A percentile compares a stretch with the other conserved stretches of the same genome.
phyloP scores from a whole-genome alignment of 2,888 invertebrate genomes.

The Ferrisia virgata region DNA sequence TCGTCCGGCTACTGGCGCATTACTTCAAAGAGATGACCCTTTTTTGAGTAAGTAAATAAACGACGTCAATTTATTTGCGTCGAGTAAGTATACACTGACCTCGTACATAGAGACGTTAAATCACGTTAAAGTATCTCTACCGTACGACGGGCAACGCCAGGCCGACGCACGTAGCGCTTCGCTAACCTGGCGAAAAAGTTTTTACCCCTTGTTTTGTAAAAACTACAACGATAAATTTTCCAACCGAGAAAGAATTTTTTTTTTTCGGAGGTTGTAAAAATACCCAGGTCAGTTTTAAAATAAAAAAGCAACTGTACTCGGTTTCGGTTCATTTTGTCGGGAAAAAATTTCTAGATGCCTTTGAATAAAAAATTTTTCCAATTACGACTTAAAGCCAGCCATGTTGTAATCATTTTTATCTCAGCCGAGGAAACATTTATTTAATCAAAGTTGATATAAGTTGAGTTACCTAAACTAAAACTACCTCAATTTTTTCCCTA shows the following conservation, averaged over 20 bases:
- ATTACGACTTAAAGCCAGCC: too few relatives aligned
- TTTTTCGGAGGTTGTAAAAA: too few relatives aligned
- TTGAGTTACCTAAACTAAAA: not conserved
- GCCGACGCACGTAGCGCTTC: not conserved
- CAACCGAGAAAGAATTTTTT: too few relatives aligned
- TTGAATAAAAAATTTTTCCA: not conserved
- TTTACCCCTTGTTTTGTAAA: not conserved
- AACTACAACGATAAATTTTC: not conserved
- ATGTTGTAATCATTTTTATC: not conserved
- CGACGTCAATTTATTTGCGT: not conserved
- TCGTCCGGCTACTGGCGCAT: not conserved
- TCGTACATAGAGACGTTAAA: not conserved
- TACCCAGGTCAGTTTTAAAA: too few relatives aligned
- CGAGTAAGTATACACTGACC: slow-evolving; percentile 9
- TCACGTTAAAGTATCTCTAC: slow-evolving; percentile 17
- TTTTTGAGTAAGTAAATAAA: slow-evolving; percentile 3
- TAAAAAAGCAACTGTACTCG: too few relatives aligned
- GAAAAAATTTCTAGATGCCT: not conserved
- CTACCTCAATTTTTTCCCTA: not conserved
- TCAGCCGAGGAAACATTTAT: not conserved
- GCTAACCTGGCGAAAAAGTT: not conserved
- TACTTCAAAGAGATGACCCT: not conserved
- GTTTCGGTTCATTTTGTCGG: too few relatives aligned
- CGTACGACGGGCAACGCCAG: too few relatives aligned
- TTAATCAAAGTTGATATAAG: not conserved